Base-by-base conservation (phyloP, 2,113 vertebrate species). In the Phyllostomus discolor region DNA sequence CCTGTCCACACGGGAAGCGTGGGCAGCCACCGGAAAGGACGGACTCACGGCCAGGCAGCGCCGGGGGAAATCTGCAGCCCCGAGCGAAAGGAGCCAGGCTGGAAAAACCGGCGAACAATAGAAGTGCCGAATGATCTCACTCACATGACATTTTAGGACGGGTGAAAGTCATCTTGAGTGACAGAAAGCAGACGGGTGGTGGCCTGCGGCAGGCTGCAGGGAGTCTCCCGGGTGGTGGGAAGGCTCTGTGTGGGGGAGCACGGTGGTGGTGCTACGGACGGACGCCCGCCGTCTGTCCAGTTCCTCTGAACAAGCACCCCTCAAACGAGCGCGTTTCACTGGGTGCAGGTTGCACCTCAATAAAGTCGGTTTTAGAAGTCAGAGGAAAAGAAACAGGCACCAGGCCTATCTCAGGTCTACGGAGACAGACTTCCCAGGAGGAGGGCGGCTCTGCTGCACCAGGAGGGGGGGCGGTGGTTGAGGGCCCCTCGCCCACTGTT, bases 101-200 rank as follows among this genome's bases (percentile, higher is more conserved):
- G 7, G 38, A 59, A 26, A 24, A 48, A 62, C 50, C 28, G 28
- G 46, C 26, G 24, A 2, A 52, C 24, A 5, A 22, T 24, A 31
- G 1, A 12, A 11, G 0, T 16, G 1, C 83, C 0, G 0, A 41
- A 0, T 24, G 10, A 26, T 20, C n/a, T 76, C 26, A 26, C 16
- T 4, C 19, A 19, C 1, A 3, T 28, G 50, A 73, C 83, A 10
- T 20, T 48, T 22, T 4, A 70, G 62, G 59, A 19, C 1, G 38
- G 66, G 48, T 50, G 38, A 33, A 41, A 33, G 69, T 7, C n/a
- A 57, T 70, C 69, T 52, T 35, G 33, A 11, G 2, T 5, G 52
- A 70, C 95, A 91, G 70, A 92, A 33, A 67, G 64, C 80, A 17
- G 83, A 54, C 31, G n/a, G 10, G 69, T 4, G 43, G 48, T 5